phyloP scores from a whole-genome alignment of 2,113 vertebrate genomes.

The Tetrao urogallus region DNA sequence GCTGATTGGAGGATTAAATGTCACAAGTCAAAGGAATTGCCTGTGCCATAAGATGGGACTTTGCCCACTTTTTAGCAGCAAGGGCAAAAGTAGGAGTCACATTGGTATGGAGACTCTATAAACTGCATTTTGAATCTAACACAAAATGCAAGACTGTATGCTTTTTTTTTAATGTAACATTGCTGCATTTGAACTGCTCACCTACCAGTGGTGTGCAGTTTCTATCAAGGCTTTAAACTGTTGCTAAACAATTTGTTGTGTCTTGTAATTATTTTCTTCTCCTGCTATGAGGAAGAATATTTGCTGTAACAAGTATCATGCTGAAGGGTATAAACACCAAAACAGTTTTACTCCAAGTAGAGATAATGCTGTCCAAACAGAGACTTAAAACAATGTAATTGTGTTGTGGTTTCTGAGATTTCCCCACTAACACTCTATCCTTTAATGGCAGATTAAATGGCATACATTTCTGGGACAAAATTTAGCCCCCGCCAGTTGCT shows the following conservation, averaged over 20 bases:
- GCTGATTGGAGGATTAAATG: neutral
- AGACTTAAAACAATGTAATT: neutral
- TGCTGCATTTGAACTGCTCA: neutral
- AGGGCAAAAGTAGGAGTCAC: neutral
- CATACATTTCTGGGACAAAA: neutral
- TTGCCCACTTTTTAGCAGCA: neutral
- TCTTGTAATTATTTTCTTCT: neutral
- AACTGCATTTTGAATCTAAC: neutral
- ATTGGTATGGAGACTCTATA: neutral
- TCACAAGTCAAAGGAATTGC: neutral
- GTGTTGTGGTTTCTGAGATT: constrained; percentile 3
- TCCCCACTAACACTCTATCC: neutral
- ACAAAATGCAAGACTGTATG: neutral
- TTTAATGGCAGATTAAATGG: neutral
- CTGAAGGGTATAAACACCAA: neutral
- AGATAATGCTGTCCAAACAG: neutral
- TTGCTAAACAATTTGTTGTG: neutral
- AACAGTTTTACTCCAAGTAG: neutral
- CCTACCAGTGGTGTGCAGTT: neutral
- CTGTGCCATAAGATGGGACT: neutral
- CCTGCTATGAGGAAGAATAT: neutral
- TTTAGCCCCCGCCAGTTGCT: constrained; percentile 15
- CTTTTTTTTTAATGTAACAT: neutral
- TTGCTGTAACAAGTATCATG: neutral
- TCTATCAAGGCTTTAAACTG: neutral